Percentiles rank a stretch among this genome's conserved stretches.
phyloP scores from a whole-genome alignment of 2,797 vertebrate species.

The Tragopan temminckii region DNA sequence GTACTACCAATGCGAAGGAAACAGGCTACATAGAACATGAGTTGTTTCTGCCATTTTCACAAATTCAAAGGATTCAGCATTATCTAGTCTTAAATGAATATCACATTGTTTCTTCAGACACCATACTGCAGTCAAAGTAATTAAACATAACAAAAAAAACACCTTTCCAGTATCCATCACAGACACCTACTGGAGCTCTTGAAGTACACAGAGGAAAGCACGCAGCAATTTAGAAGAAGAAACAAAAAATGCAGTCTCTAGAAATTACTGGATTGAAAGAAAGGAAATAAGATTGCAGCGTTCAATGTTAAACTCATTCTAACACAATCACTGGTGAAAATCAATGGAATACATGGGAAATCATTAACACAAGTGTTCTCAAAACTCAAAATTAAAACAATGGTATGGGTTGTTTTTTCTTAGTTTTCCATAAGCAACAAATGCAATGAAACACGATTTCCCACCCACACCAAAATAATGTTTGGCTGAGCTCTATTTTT shows the following conservation, averaged over 20 bases:
- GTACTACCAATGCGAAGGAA: not conserved
- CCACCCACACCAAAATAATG: constrained; percentile 29
- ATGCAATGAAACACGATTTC: not conserved
- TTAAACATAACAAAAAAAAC: not conserved
- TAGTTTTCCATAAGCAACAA: not conserved
- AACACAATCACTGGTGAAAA: not conserved
- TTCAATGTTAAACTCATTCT: not conserved
- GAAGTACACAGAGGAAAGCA: not conserved
- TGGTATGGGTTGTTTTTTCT: not conserved
- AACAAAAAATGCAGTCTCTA: not conserved
- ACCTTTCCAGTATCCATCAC: not conserved
- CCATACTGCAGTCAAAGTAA: not conserved
- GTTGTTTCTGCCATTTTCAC: not conserved
- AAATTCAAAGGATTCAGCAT: not conserved
- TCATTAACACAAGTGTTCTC: not conserved
- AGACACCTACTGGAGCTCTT: not conserved
- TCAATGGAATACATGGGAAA: not conserved
- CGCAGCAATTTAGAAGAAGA: not conserved
- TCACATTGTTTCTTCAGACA: not conserved
- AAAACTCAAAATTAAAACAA: not conserved
- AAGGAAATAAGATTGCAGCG: not conserved
- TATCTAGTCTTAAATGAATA: not conserved
- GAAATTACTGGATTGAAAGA: not conserved
- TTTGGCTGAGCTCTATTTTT: constrained; percentile 55
- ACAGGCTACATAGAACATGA: not conserved